Evolutionary conservation across 2,888 invertebrate genomes (phyloP).

Genomic region (Aspidiotus rigidus): DNA sequence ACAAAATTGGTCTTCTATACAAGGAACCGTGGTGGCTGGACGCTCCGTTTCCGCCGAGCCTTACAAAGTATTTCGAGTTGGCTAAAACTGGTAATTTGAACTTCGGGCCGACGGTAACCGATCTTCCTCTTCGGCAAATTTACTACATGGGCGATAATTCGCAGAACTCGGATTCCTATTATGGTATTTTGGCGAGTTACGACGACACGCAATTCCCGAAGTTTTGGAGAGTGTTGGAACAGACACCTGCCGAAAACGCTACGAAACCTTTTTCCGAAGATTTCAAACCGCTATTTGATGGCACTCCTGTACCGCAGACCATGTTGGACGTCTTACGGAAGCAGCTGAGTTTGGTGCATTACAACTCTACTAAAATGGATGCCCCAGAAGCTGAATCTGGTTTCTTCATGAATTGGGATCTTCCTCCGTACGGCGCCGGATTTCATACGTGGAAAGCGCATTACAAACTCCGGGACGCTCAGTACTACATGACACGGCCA

Average conservation of each 20-base stretch:
- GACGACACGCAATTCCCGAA: not conserved
- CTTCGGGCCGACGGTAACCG: not conserved
- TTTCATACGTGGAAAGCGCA: not conserved
- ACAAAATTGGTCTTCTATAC: constrained; percentile 1
- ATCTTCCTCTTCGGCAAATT: not conserved
- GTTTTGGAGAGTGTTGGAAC: not conserved
- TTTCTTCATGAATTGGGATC: not conserved
- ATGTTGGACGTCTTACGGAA: not conserved
- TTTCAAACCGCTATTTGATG: not conserved
- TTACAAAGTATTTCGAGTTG: not conserved
- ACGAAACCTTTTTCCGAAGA: not conserved
- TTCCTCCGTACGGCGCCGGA: not conserved
- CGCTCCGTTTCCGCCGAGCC: not conserved
- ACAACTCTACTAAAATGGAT: not conserved
- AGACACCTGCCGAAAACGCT: not conserved
- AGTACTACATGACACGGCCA: not conserved
- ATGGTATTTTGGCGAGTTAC: not conserved
- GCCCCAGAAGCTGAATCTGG: not conserved
- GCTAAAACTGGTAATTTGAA: not conserved
- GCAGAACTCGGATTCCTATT: not conserved
- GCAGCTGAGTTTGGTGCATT: not conserved
- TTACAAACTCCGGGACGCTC: not conserved
- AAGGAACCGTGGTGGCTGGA: not conserved
- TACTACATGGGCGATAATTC: constrained; percentile 4
- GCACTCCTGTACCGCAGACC: not conserved